A percentile compares a stretch with the other conserved stretches of the same genome.
Conservation (phyloP, 53 echinoderm and acorn worm species). For the Apostichopus leukothele region DNA sequence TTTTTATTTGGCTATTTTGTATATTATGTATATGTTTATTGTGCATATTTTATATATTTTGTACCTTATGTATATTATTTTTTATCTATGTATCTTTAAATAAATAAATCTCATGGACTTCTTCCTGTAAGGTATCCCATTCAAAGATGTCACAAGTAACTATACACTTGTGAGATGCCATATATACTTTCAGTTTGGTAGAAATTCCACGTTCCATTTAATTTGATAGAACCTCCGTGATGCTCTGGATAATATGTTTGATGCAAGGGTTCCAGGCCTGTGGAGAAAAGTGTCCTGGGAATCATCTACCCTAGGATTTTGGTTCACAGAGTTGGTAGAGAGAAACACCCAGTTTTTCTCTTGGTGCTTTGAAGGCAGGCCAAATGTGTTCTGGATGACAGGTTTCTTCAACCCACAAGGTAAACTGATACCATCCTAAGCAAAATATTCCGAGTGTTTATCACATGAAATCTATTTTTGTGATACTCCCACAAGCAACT, state of each 20-base stretch:
- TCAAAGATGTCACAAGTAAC: no score
- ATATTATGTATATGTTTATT: no score
- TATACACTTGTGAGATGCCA: no score
- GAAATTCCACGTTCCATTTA: no score
- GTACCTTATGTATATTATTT: no score
- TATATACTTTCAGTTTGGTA: no score
- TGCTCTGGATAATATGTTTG: conserved; percentile 97
- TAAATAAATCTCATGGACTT: not conserved
- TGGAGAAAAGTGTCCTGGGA: conserved; percentile 97
- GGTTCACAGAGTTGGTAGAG: conserved; percentile 94
- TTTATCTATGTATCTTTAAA: no score
- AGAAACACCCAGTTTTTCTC: conserved; percentile 79
- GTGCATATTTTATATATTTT: no score
- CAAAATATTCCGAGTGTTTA: no score
- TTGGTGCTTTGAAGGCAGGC: conserved; percentile 96
- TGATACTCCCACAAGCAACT: no score
- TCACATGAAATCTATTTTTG: no score
- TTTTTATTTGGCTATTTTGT: no score
- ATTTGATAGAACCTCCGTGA: conserved; percentile 80
- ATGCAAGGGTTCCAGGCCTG: conserved; percentile 89
- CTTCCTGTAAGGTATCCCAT: not conserved
- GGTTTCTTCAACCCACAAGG: conserved; percentile 99
- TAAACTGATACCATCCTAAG: not conserved
- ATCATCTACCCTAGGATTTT: conserved; percentile 95
- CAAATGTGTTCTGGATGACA: conserved; percentile 97